Conservation (phyloP, 2,113 vertebrate species). For the Oophaga pumilio region DNA sequence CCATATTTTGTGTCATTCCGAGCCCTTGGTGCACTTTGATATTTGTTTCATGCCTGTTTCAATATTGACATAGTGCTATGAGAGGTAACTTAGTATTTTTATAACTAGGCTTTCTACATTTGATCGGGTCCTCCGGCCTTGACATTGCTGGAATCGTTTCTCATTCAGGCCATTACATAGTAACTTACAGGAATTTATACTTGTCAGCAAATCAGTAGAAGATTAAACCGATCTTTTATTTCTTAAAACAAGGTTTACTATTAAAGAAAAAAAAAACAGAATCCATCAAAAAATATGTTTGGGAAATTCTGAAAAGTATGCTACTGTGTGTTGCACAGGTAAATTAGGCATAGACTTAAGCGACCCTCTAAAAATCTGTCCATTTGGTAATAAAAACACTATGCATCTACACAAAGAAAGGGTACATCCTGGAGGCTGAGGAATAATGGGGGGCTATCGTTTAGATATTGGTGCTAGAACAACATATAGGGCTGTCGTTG, state of each 20-base stretch:
- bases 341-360: too few species aligned
- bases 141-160: neutral
- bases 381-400: too few species aligned
- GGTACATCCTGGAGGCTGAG: too few species aligned
- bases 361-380: too few species aligned
- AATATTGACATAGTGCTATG: neutral
- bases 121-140: neutral
- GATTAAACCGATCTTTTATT: neutral
- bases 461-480: too few species aligned
- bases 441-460: too few species aligned
- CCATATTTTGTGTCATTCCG: neutral
- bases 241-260: neutral
- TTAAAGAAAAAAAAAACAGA: neutral
- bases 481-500: too few species aligned
- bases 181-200: slow-evolving; percentile 2
- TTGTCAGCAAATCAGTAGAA: slow-evolving; percentile 5
- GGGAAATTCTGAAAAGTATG: too few species aligned
- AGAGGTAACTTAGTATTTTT: neutral
- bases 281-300: too few species aligned
- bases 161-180: neutral
- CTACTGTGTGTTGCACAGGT: too few species aligned
- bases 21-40: neutral
- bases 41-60: neutral
- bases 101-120: neutral
- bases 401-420: too few species aligned